Evolutionary conservation across 2,888 invertebrate species (phyloP).

Genomic region (Meta bourneti): DNA sequence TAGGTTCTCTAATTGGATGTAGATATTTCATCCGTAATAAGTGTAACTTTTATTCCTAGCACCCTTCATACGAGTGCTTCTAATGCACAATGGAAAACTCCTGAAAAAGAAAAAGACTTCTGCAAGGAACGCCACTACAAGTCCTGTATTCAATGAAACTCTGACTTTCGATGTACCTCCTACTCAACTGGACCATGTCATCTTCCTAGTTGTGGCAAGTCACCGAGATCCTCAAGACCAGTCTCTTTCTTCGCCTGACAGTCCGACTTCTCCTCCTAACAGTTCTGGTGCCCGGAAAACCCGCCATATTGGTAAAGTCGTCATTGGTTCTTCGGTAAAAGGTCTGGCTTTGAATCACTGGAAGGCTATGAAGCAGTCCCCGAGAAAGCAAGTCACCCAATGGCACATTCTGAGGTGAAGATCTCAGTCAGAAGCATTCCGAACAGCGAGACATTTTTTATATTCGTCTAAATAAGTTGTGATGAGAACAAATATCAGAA

Average conservation of each 20-base stretch:
- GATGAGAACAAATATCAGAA: constrained; percentile 4
- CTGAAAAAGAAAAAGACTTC: constrained; percentile 82
- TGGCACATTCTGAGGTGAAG: constrained; percentile 76
- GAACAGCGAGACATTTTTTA: not conserved
- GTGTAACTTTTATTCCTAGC: constrained; percentile 78
- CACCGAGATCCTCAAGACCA: constrained; percentile 75
- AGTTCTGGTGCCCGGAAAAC: constrained; percentile 60
- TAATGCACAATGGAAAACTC: constrained; percentile 81
- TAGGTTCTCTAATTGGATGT: not conserved
- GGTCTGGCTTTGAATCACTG: constrained; percentile 76
- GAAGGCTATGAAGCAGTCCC: constrained; percentile 77
- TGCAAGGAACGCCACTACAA: constrained; percentile 79
- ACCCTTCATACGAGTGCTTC: constrained; percentile 82
- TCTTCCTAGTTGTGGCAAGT: constrained; percentile 81
- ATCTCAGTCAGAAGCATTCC: not conserved
- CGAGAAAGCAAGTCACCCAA: constrained; percentile 77
- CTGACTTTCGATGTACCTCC: constrained; percentile 81
- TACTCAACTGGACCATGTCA: constrained; percentile 81
- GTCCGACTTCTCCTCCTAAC: constrained; percentile 74
- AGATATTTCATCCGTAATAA: not conserved
- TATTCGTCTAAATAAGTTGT: not conserved
- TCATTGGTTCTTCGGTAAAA: constrained; percentile 73
- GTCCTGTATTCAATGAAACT: constrained; percentile 82
- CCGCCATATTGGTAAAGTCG: constrained; percentile 76
- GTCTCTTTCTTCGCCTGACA: constrained; percentile 73